Evolutionary conservation across 2,888 invertebrate genomes (phyloP).

Genomic region (Aphodius sticticus): DNA sequence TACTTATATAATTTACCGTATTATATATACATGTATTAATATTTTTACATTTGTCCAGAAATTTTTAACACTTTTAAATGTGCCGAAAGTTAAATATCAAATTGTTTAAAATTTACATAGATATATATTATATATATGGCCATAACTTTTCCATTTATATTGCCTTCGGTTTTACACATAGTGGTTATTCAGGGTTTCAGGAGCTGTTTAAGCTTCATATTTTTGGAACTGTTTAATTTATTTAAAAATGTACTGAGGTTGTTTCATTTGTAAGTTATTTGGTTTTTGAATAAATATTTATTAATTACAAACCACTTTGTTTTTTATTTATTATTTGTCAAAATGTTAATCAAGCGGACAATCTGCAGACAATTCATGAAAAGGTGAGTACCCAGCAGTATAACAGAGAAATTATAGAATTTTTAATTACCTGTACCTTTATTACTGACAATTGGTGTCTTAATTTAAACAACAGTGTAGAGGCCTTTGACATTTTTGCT

Average conservation of each 20-base stretch:
- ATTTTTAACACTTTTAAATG: constrained; percentile 47
- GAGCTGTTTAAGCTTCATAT: constrained; percentile 63
- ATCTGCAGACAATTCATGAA: neutral
- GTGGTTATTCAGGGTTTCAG: constrained; percentile 66
- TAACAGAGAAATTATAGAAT: too few species aligned
- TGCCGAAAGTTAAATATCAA: constrained; percentile 46
- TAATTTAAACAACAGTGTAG: too few species aligned
- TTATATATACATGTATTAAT: constrained; percentile 49
- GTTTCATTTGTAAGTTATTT: constrained; percentile 62
- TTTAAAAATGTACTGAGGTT: constrained; percentile 62
- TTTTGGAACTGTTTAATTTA: constrained; percentile 62
- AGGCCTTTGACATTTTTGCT: too few species aligned
- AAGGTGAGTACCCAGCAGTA: neutral
- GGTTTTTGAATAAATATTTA: constrained; percentile 61
- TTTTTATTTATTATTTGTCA: constrained; percentile 22
- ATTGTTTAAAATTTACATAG: constrained; percentile 43
- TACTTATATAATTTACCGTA: constrained; percentile 43
- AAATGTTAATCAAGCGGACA: neutral
- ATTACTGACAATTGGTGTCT: too few species aligned
- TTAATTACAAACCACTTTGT: constrained; percentile 37
- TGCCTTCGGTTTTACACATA: constrained; percentile 52
- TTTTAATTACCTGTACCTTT: too few species aligned
- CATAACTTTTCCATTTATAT: constrained; percentile 46
- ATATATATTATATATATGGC: constrained; percentile 41
- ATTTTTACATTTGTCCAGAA: constrained; percentile 51